Evolutionary conservation across 1,140 invertebrate genomes (phyloP).

Genomic region (Aricia agestis): DNA sequence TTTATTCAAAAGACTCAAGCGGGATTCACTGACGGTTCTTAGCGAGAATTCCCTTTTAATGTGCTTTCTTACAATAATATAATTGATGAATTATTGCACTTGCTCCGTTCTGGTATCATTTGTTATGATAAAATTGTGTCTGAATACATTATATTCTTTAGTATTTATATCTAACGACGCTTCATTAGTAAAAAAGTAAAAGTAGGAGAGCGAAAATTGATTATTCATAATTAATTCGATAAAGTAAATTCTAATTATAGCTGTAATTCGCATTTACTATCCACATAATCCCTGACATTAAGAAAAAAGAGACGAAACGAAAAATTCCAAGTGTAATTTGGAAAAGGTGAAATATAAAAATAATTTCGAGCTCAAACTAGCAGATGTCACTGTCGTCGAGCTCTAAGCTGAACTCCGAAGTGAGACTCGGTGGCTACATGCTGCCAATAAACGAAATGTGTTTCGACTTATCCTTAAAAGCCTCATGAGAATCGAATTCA

Average conservation of each 20-base stretch:
- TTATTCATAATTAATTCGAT: too few relatives aligned
- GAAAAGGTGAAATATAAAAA: conserved; percentile 1
- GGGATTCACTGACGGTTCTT: conserved; percentile 17
- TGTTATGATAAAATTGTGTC: background rate
- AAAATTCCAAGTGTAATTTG: too few relatives aligned
- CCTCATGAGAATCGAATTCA: conserved; percentile 12
- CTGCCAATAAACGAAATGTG: conserved; percentile 40
- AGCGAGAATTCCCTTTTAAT: conserved; percentile 17
- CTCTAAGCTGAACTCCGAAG: conserved; percentile 4
- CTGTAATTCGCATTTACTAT: too few relatives aligned
- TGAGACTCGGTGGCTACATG: conserved; percentile 13
- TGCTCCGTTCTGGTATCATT: conserved; percentile 6
- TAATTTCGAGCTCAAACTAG: conserved; percentile 4
- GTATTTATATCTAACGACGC: too few relatives aligned
- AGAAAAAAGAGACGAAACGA: too few relatives aligned
- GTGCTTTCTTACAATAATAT: conserved; percentile 2
- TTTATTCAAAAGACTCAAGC: conserved; percentile 22
- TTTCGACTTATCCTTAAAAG: conserved; percentile 22
- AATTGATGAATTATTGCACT: conserved; percentile 2
- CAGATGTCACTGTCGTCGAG: conserved; percentile 7
- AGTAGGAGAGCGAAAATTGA: too few relatives aligned
- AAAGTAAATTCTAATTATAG: too few relatives aligned
- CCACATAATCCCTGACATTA: too few relatives aligned
- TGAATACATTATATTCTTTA: background rate
- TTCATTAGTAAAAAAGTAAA: too few relatives aligned